Percentiles rank a stretch among this genome's conserved stretches.
These are phyloP conservation scores for Hemitrygon akajei DNA, from an alignment of 2,797 vertebrate species.

Conservation along the genomic window DNA sequence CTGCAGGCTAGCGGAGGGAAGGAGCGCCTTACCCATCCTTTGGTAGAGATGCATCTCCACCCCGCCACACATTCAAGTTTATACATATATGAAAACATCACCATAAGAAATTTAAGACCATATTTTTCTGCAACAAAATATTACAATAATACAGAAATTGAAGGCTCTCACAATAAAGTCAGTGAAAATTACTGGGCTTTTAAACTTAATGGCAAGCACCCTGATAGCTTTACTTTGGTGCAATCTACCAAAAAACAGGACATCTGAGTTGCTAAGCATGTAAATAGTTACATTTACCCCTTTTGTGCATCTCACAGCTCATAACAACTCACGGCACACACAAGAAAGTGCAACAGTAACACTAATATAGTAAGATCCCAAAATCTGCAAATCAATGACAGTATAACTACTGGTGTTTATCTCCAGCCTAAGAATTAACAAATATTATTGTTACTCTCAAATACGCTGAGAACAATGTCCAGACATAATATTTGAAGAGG, in stretches of 20 bases:
- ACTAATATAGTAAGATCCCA: background rate
- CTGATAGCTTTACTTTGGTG: no score
- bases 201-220: no score
- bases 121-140: background rate
- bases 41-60: no score
- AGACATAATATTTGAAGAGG: no score
- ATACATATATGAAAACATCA: background rate
- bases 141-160: background rate
- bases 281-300: background rate
- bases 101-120: background rate
- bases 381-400: background rate
- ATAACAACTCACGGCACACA: background rate
- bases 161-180: background rate
- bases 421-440: no score
- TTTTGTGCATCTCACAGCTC: background rate
- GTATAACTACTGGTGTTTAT: background rate
- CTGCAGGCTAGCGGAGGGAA: no score
- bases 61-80: no score
- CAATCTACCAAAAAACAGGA: no score
- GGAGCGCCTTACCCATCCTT: no score
- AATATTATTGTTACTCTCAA: no score
- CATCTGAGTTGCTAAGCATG: no score
- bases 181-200: background rate
- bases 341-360: background rate
- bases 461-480: no score